A percentile compares a stretch with the other conserved stretches of the same genome.
These are phyloP conservation scores for Apamea epomidion DNA, from an alignment of 2,888 invertebrate genomes.

Conservation along the genomic window DNA sequence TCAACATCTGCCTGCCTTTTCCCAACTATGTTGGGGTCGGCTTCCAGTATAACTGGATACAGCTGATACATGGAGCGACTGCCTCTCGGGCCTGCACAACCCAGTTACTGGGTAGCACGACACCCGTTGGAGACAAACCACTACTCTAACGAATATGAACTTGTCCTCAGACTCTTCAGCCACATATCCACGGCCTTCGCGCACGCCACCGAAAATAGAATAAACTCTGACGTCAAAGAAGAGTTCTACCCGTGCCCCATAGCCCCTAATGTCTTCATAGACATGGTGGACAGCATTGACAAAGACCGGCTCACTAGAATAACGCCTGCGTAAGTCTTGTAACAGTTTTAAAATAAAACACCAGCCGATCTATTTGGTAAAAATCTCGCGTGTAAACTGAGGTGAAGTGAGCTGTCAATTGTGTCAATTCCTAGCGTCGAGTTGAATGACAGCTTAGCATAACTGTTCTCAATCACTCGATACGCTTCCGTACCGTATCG, in stretches of 20 bases:
- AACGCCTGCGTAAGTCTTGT: conserved; percentile 45
- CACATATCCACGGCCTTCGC: conserved; percentile 77
- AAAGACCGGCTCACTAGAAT: conserved; percentile 57
- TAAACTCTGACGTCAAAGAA: conserved; percentile 57
- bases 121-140: too few relatives aligned
- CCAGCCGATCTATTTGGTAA: too few relatives aligned
- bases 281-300: conserved; percentile 62
- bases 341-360: not conserved
- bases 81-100: not conserved
- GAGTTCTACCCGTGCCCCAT: conserved; percentile 65
- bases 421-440: not conserved
- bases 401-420: not conserved
- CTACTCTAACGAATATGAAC: not conserved
- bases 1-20: too few relatives aligned
- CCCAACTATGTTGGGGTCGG: not conserved
- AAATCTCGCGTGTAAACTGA: too few relatives aligned
- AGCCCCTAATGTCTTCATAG: conserved; percentile 62
- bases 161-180: conserved; percentile 67
- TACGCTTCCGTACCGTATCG: too few relatives aligned
- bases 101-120: not conserved
- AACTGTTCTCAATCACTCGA: too few relatives aligned
- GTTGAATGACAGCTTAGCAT: too few relatives aligned
- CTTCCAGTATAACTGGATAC: not conserved
- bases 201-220: conserved; percentile 78
- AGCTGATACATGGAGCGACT: not conserved